A percentile compares a stretch with the other conserved stretches of the same genome.
Evolutionary conservation across 2,797 vertebrate species (phyloP).

Genomic region (Cuculus canorus): DNA sequence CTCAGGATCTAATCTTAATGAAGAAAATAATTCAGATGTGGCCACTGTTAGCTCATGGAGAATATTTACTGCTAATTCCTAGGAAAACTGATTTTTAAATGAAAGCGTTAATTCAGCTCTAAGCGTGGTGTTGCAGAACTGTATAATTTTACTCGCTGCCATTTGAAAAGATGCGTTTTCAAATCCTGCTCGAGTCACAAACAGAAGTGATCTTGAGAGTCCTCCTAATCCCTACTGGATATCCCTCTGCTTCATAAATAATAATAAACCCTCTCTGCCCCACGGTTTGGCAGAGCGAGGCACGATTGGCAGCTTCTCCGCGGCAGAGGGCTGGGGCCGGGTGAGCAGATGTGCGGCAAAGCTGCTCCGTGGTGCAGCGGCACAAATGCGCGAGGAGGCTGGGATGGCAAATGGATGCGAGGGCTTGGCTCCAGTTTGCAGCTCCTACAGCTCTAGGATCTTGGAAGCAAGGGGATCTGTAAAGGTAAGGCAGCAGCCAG

Average conservation of each 20-base stretch:
- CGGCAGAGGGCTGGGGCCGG: neutral
- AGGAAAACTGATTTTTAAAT: neutral
- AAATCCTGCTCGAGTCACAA: neutral
- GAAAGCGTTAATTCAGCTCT: neutral
- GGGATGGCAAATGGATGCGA: rapidly evolving
- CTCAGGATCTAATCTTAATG: neutral
- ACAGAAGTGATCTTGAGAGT: slow-evolving; percentile 13
- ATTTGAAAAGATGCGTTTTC: neutral
- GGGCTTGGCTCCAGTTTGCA: neutral
- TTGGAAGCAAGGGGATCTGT: rapidly evolving
- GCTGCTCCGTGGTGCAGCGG: neutral
- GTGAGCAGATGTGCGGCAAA: slow-evolving; percentile 11
- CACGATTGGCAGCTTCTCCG: neutral
- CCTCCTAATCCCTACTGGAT: neutral
- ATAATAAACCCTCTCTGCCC: neutral
- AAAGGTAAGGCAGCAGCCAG: neutral
- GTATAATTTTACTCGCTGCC: neutral
- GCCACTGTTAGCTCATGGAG: neutral
- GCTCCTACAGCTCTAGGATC: neutral
- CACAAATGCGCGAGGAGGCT: neutral
- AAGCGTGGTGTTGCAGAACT: neutral
- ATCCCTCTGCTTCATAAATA: neutral
- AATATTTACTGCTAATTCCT: neutral
- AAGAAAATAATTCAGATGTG: neutral
- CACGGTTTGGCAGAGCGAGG: neutral